Conservation (phyloP, 2,113 vertebrate species). For the Colinus virginianus region DNA sequence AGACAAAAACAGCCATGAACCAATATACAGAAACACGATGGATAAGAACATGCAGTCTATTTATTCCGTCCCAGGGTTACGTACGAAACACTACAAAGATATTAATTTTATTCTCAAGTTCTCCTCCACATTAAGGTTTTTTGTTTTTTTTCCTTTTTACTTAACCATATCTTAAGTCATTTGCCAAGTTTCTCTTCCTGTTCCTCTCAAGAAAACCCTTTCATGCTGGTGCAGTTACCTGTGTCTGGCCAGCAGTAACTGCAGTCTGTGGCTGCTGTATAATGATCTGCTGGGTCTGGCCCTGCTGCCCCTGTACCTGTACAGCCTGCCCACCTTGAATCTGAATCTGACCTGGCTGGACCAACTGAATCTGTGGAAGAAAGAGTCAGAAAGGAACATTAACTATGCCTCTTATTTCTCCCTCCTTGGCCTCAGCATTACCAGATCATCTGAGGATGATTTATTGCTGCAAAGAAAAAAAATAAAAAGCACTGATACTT, state of each 20-base stretch:
- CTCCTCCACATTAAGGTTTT: constrained; percentile 7
- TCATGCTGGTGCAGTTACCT: constrained; percentile 83
- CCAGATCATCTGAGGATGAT: constrained; percentile 34
- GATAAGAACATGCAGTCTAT: constrained; percentile 58
- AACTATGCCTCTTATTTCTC: constrained; percentile 12
- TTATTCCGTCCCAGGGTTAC: constrained; percentile 42
- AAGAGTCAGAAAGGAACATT: constrained; percentile 63
- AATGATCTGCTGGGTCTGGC: constrained; percentile 97
- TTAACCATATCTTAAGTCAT: constrained; percentile 35
- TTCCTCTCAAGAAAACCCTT: constrained; percentile 68
- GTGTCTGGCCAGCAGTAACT: constrained; percentile 96
- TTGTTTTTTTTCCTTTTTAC: neutral
- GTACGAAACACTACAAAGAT: neutral
- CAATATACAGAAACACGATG: constrained; percentile 58
- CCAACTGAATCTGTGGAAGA: constrained; percentile 87
- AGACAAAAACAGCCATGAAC: constrained; percentile 44
- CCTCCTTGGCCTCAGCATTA: constrained; percentile 28
- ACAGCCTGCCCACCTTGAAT: constrained; percentile 96
- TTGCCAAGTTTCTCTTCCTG: constrained; percentile 55
- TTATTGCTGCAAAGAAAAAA: constrained; percentile 8
- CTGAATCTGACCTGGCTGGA: constrained; percentile 97
- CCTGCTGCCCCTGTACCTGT: constrained; percentile 96
- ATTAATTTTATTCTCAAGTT: constrained; percentile 12
- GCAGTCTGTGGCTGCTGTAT: constrained; percentile 99
- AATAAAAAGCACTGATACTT: neutral